Base-by-base conservation (phyloP, 2,797 vertebrate genomes). In the Spheniscus humboldti region DNA sequence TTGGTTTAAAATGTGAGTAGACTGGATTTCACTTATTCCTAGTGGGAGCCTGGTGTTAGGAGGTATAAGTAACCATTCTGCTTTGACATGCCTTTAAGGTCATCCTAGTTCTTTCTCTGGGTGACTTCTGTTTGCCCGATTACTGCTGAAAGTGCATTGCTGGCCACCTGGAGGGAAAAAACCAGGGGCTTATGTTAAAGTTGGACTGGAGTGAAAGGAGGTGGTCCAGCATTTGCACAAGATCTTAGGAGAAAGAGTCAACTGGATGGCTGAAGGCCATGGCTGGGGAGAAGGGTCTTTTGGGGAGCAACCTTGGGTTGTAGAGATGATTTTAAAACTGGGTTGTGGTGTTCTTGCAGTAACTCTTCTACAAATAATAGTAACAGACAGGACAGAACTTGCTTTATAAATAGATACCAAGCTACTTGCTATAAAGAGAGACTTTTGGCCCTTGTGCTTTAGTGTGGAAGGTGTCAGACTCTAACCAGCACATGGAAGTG, bases 41-140 rank as follows among this genome's bases (percentile, higher is more conserved):
- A 35, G 67, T 82, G 39, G 24, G 53, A 85, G 23, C 27, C 25
- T 66, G 48, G 23, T 60, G 19, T 90, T 60, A 28, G 41, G 52
- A 79, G 48, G 78, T 94, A 83, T 86, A 85, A 88, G 87, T 92
- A 87, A 85, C 41, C 25, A 11, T 69, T 64, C n/a, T 35, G 76
- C n/a, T 39, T 81, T 86, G 71, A 60, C 28, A 28, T 72, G 57
- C 41, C 53, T 86, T 71, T 89, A 47, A 92, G 59, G 90, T 93
- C 88, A 87, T 69, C 13, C 30, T 79, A 33, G 59, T 63, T 78
- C 47, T 74, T 73, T 75, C 53, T 85, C 28, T 52, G 55, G 13
- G 47, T 88, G 66, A 27, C 33, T 80, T 62, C 39, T 89, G 22
- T 80, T 90, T 85, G 25, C 53, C 43, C 60, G 19, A 43, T 60